These are phyloP conservation scores for Clinocottus analis DNA, from an alignment of 2,113 vertebrate genomes.

Conservation along the genomic window DNA sequence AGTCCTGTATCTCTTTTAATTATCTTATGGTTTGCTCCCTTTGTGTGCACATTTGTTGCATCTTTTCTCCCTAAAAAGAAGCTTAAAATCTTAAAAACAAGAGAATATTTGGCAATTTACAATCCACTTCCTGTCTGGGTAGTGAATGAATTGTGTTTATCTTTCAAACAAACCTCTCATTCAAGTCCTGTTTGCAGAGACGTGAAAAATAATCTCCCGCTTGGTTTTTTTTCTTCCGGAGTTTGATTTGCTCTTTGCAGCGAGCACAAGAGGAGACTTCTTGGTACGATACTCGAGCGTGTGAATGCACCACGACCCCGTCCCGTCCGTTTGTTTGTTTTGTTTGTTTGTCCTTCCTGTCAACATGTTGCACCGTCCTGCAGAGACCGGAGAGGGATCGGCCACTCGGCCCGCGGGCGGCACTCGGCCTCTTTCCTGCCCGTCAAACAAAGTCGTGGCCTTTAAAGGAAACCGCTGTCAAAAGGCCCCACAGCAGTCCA, in stretches of 20 bases:
- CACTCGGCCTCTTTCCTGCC: slow-evolving; percentile 49
- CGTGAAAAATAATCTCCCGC: no score
- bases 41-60: background rate
- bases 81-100: background rate
- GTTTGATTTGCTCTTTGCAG: background rate
- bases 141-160: no score
- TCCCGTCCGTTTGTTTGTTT: slow-evolving; percentile 1
- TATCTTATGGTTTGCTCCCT: background rate
- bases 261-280: background rate
- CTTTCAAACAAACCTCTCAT: background rate
- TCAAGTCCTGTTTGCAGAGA: background rate
- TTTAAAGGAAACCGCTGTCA: slow-evolving; percentile 59
- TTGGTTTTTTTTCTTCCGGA: background rate
- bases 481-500: slow-evolving; percentile 56
- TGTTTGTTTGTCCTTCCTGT: slow-evolving; percentile 7
- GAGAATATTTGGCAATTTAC: background rate
- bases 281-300: background rate
- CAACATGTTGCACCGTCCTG: background rate
- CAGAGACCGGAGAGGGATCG: slow-evolving; percentile 38
- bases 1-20: background rate
- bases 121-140: no score
- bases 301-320: background rate
- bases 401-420: slow-evolving; percentile 40
- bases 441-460: slow-evolving; percentile 19
- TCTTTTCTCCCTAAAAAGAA: no score